Evolutionary conservation across 2,113 vertebrate species (phyloP).

Genomic region (Mastomys coucha): DNA sequence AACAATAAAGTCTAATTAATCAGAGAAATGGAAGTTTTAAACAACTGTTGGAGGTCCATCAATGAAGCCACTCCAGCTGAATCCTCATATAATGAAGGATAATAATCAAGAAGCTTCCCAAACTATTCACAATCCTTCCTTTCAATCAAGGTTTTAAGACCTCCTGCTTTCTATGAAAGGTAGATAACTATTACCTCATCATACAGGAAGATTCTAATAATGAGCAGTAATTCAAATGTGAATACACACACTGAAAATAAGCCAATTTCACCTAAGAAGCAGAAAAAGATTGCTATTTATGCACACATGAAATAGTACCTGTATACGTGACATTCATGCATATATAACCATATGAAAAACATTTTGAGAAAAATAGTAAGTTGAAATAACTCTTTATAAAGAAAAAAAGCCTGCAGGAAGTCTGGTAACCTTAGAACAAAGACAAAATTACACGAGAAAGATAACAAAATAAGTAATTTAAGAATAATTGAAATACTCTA

Average conservation of each 20-base stretch:
- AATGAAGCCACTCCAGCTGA: neutral
- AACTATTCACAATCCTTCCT: neutral
- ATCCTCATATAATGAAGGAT: neutral
- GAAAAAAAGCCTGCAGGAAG: neutral
- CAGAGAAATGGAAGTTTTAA: neutral
- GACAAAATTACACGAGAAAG: neutral
- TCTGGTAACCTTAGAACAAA: neutral
- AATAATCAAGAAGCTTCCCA: neutral
- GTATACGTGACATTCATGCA: neutral
- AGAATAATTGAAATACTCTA: neutral
- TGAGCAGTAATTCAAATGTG: neutral
- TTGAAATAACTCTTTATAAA: neutral
- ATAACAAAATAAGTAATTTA: neutral
- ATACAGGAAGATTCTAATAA: neutral
- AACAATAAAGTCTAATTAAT: neutral
- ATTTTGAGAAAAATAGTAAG: neutral
- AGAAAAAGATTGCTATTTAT: neutral
- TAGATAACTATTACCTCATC: neutral
- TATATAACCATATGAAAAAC: neutral
- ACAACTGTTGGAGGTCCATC: neutral
- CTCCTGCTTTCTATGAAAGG: neutral
- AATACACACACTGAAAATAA: neutral
- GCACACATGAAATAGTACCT: neutral
- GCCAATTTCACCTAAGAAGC: neutral
- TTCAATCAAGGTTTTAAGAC: neutral